Evolutionary conservation across 2,797 vertebrate genomes (phyloP), one percentile per base, ranked within the genome.

Genomic region (Falco columbarius): DNA sequence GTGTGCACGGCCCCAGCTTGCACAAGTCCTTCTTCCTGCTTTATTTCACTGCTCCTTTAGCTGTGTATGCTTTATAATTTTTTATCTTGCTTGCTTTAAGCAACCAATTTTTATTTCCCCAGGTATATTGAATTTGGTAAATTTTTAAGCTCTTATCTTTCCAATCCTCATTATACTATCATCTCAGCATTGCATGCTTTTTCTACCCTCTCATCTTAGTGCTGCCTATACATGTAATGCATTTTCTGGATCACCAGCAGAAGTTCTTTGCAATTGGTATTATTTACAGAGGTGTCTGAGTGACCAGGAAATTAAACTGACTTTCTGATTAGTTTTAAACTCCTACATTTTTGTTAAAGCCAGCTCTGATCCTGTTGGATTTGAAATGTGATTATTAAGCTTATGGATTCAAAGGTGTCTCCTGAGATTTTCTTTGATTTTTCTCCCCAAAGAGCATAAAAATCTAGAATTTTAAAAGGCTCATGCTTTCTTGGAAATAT

Each of bases 381-480:
- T 89, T 87, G 54, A 90, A 92, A 68, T n/a, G 29, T 54, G n/a
- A 87, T 76, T 80, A 56, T 82, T 49, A 61, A 54, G 32, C 19
- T 46, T 75, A n/a, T 29, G 49, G 44, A 38, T 86, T 73, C 63
- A 76, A 49, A 92, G 40, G 20, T 36, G 7, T 47, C 70, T 58
- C 42, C 22, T 68, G 46, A 54, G 24, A 51, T 79, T 90, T 93
- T 73, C 27, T 72, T 81, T 36, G 27, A 6, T 30, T 95, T 93
- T 86, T 4, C 19, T 74, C 7, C 20, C 14, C 62, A 34, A 55
- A 90, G 23, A 75, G 8, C 13, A 84, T 75, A 8, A 75, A 84
- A 88, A 68, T 59, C 51, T 67, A 72, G n/a, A 36, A 40, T 84
- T 89, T 27, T 52, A 72, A 81, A 80, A 22, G 6, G 55, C 10